These are phyloP conservation scores for Caenorhabditis sp. DNA, from an alignment of 2,888 invertebrate genomes.

Conservation along the genomic window DNA sequence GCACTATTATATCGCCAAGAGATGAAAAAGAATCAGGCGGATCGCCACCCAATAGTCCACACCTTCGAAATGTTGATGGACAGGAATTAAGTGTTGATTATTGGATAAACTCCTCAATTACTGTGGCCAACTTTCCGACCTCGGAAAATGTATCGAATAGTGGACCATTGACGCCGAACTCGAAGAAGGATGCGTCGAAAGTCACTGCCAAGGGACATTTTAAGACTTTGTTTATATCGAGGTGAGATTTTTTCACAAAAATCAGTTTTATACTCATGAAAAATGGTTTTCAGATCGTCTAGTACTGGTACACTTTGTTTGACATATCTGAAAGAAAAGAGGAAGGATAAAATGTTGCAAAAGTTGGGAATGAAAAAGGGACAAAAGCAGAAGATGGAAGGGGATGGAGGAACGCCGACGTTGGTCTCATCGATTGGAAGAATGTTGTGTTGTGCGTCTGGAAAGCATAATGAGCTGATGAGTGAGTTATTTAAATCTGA, in stretches of 20 bases:
- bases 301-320: slow-evolving; percentile 53
- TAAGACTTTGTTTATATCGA: slow-evolving; percentile 57
- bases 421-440: slow-evolving; percentile 65
- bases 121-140: slow-evolving; percentile 2
- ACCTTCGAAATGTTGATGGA: slow-evolving; percentile 39
- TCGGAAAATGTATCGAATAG: slow-evolving; percentile 4
- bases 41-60: slow-evolving; percentile 42
- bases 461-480: slow-evolving; percentile 66
- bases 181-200: slow-evolving; percentile 54
- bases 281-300: slow-evolving; percentile 19
- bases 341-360: slow-evolving; percentile 70
- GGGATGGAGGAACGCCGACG: slow-evolving; percentile 47
- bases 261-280: background rate
- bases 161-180: slow-evolving; percentile 30
- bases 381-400: slow-evolving; percentile 52
- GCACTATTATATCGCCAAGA: slow-evolving; percentile 14
- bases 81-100: slow-evolving; percentile 64
- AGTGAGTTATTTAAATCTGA: slow-evolving; percentile 51
- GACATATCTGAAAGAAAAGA: slow-evolving; percentile 68
- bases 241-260: slow-evolving; percentile 1
- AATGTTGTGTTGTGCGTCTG: slow-evolving; percentile 65
- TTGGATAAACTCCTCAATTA: slow-evolving; percentile 50
- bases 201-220: slow-evolving; percentile 67
- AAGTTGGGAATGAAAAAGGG: slow-evolving; percentile 69
- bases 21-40: slow-evolving; percentile 17